Conservation (phyloP, 2,888 invertebrate species). For the Chrysina gloriosa region DNA sequence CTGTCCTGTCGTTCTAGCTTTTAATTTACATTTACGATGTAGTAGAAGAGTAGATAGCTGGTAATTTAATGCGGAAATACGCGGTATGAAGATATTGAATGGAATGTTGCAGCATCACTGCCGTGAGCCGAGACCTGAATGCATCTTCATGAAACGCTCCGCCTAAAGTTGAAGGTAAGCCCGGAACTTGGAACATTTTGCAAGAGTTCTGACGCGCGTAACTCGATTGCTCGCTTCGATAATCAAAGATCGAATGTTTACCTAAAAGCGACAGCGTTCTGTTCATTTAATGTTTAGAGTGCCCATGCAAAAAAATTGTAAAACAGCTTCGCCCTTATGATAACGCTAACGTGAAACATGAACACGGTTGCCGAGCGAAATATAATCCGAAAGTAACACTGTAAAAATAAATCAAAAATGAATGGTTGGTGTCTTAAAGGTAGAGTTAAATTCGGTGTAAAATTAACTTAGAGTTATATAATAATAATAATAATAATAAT, state of each 20-base stretch:
- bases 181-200: slow-evolving; percentile 35
- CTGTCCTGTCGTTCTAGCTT: background rate
- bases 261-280: slow-evolving; percentile 36
- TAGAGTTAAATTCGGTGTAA: slow-evolving; percentile 3
- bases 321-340: slow-evolving; percentile 22
- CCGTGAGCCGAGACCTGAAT: background rate
- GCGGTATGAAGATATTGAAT: background rate
- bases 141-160: background rate
- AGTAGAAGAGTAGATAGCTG: background rate
- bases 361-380: background rate
- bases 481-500: too few species aligned
- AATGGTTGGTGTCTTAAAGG: slow-evolving; percentile 12
- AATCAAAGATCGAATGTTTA: slow-evolving; percentile 53
- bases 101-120: slow-evolving; percentile 23
- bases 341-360: slow-evolving; percentile 14
- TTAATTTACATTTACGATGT: background rate
- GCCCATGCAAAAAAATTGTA: slow-evolving; percentile 28
- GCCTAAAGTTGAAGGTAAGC: slow-evolving; percentile 7
- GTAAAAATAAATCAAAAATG: slow-evolving; percentile 23
- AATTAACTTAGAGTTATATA: background rate
- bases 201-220: slow-evolving; percentile 53
- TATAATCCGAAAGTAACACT: slow-evolving; percentile 21
- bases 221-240: slow-evolving; percentile 54
- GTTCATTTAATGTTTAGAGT: slow-evolving; percentile 37
- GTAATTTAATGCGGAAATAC: slow-evolving; percentile 22